A percentile compares a stretch with the other conserved stretches of the same genome.
Evolutionary conservation across 2,888 invertebrate genomes (phyloP).

Genomic region (Synanthedon andrenaeformis): DNA sequence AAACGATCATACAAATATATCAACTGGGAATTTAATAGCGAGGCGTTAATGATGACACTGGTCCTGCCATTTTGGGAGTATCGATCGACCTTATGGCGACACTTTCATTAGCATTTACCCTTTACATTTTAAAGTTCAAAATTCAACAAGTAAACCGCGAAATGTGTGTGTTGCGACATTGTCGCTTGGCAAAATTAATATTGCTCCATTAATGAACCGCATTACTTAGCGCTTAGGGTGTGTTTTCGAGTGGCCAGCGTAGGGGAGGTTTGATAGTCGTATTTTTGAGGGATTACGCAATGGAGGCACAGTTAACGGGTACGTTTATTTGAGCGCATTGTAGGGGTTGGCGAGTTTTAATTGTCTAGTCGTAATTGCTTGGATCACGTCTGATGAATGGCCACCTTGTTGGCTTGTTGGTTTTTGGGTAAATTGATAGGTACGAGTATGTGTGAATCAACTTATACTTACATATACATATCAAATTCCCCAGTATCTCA

Average conservation of each 20-base stretch:
- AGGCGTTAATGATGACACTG: constrained; percentile 20
- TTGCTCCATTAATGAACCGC: background rate
- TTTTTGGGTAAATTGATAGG: background rate
- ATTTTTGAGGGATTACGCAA: constrained; percentile 20
- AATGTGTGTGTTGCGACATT: background rate
- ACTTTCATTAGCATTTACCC: background rate
- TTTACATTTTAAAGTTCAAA: background rate
- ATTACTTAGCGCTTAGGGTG: background rate
- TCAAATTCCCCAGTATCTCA: no score
- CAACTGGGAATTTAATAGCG: constrained; percentile 12
- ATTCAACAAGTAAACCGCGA: background rate
- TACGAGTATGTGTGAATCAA: no score
- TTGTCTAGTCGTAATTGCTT: constrained; percentile 8
- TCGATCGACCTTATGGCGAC: background rate
- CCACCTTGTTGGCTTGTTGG: background rate
- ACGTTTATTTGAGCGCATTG: constrained; percentile 18
- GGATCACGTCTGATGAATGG: background rate
- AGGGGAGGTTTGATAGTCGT: constrained; percentile 5
- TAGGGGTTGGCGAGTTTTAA: constrained; percentile 14
- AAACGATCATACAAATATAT: constrained; percentile 14
- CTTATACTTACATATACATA: no score
- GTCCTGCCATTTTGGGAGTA: constrained; percentile 10
- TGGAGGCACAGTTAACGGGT: constrained; percentile 17
- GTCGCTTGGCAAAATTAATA: background rate
- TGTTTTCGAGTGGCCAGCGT: background rate